Evolutionary conservation across 2,113 vertebrate genomes (phyloP).

Genomic region (Pelusios castaneus): DNA sequence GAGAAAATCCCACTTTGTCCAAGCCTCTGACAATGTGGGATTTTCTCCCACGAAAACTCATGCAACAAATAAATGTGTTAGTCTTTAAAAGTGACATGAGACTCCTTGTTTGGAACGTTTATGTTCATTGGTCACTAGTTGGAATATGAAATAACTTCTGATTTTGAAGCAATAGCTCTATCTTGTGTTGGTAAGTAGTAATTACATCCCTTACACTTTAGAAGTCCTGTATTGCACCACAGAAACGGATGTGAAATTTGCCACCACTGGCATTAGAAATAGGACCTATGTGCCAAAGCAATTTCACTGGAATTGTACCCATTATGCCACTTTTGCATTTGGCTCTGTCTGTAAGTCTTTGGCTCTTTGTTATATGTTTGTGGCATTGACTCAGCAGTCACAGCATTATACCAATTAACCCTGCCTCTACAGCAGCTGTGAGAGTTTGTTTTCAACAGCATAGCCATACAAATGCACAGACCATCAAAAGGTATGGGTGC

Average conservation of each 20-base stretch:
- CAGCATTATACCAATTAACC: neutral
- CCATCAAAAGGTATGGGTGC: neutral
- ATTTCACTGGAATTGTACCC: neutral
- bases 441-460: conserved; percentile 15
- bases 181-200: conserved; percentile 58
- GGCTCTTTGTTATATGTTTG: neutral
- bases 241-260: neutral
- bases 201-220: neutral
- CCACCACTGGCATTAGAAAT: neutral
- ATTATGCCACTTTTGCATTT: neutral
- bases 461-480: neutral
- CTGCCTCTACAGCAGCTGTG: neutral
- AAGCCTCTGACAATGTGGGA: too few species aligned
- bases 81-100: too few species aligned
- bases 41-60: too few species aligned
- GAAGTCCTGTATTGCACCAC: neutral
- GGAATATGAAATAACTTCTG: neutral
- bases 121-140: neutral
- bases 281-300: neutral
- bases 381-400: neutral
- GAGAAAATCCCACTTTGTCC: too few species aligned
- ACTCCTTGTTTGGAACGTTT: too few species aligned
- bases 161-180: conserved; percentile 55
- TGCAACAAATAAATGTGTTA: too few species aligned
- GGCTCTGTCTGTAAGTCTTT: neutral